Evolutionary conservation across 2,888 invertebrate genomes (phyloP).

Genomic region (Dicycla oo): DNA sequence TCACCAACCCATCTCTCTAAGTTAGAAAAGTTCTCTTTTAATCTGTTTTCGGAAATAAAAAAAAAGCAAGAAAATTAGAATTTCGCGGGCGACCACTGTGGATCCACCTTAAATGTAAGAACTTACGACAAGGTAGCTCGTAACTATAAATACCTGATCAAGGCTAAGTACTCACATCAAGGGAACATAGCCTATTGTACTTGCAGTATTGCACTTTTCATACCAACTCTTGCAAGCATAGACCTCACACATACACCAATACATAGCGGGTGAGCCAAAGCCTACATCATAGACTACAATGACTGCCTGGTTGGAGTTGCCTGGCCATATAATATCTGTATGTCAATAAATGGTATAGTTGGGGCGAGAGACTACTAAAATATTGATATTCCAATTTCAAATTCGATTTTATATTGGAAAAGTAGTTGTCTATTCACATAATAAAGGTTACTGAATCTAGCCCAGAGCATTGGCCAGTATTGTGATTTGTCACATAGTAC

Average conservation of each 20-base stretch:
- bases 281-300: not conserved
- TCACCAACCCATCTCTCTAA: not conserved
- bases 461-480: conserved; percentile 8
- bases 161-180: not conserved
- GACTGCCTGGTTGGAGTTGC: not conserved
- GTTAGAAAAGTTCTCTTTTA: too few species aligned
- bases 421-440: conserved; percentile 1
- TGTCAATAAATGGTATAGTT: too few species aligned
- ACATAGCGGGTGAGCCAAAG: not conserved
- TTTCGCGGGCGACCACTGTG: too few species aligned
- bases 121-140: not conserved
- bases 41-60: too few species aligned
- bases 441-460: not conserved
- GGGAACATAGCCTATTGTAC: not conserved
- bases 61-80: too few species aligned
- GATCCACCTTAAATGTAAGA: not conserved
- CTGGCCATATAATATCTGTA: not conserved
- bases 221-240: not conserved
- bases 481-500: conserved; percentile 22
- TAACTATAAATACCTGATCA: not conserved
- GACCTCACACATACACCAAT: not conserved
- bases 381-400: conserved; percentile 2
- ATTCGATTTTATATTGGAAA: not conserved
- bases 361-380: not conserved
- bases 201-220: not conserved